Base-by-base conservation (phyloP, 2,888 invertebrate genomes). In the Epinotia brunnichana region DNA sequence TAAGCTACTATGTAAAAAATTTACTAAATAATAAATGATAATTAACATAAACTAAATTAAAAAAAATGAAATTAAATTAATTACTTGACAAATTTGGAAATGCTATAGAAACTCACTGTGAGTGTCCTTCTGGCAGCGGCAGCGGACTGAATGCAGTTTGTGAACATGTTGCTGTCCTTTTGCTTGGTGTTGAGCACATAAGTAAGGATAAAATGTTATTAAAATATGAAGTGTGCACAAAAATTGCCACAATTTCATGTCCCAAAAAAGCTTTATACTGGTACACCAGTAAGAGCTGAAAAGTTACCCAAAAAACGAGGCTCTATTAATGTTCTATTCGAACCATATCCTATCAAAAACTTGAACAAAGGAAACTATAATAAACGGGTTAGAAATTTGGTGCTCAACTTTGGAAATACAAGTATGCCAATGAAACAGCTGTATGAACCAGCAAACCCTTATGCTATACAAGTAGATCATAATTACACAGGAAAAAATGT, bases 361-460 rank as follows among this genome's bases (percentile, higher is more conserved):
- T 35, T 24, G 35, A 44, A 5, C 15, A 44, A 44, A 44, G 15
- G 44, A 64, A 64, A 64, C 39, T 64, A 64, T 51, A 64, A 64
- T 64, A 13, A 29, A 54, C 5, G 44, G 13, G 29, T 64, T 24
- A 64, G 64, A 63, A 63, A 63, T 24, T 53, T 64, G 29, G 54
- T 64, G 19, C 64, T 72, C 5, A 60, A 41, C 13, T 72, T 39
- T 70, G 15, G 53, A 29, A 41, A 62, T 4, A 44, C 41, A 15
- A 29, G 41, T 5, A 74, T 74, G 74, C 70, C 74, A 35, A 29
- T 74, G 39, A 66, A 61, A 53, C 74, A 74, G 24, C 13, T 56
- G 19, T 74, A 70, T 66, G 61, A 66, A 48, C 74, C 74, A 24
- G 74, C 70, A 17, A 74, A 74, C 53, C 70, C 71, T 11, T 53